A percentile compares a stretch with the other conserved stretches of the same genome.
Evolutionary conservation across 2,888 invertebrate genomes (phyloP).

Genomic region (Ectemnius cavifrons): DNA sequence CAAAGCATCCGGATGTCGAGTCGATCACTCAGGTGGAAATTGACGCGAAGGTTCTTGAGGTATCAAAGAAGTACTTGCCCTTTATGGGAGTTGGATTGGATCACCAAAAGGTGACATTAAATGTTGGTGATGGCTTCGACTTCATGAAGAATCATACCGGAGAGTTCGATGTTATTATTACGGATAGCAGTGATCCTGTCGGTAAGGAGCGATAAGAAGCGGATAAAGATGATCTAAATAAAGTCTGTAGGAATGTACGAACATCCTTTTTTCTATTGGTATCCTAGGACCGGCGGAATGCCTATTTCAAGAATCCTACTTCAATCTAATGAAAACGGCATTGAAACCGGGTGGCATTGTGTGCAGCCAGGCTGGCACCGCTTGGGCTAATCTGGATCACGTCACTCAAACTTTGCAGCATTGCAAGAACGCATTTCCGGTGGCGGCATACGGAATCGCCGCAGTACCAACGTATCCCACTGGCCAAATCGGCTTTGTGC

Average conservation of each 20-base stretch:
- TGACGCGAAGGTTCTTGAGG: constrained; percentile 93
- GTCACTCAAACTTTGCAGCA: constrained; percentile 87
- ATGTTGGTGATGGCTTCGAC: constrained; percentile 96
- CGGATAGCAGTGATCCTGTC: constrained; percentile 98
- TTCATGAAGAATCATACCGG: constrained; percentile 92
- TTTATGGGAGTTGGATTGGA: constrained; percentile 93
- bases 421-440: constrained; percentile 88
- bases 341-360: constrained; percentile 92
- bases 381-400: constrained; percentile 89
- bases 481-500: constrained; percentile 96
- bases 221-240: neutral
- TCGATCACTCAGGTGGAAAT: constrained; percentile 96
- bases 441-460: constrained; percentile 88
- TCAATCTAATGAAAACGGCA: constrained; percentile 89
- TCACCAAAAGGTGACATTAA: constrained; percentile 89
- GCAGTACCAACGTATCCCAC: constrained; percentile 97
- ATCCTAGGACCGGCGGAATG: constrained; percentile 83
- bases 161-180: constrained; percentile 98
- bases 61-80: constrained; percentile 93
- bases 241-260: neutral
- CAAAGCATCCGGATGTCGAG: constrained; percentile 94
- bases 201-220: constrained; percentile 79
- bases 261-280: neutral
- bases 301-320: constrained; percentile 90
- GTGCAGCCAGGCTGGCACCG: constrained; percentile 92